Percentiles rank a stretch among this genome's conserved stretches.
Evolutionary conservation across 2,888 invertebrate genomes (phyloP).

Genomic region (Troilus luridus): DNA sequence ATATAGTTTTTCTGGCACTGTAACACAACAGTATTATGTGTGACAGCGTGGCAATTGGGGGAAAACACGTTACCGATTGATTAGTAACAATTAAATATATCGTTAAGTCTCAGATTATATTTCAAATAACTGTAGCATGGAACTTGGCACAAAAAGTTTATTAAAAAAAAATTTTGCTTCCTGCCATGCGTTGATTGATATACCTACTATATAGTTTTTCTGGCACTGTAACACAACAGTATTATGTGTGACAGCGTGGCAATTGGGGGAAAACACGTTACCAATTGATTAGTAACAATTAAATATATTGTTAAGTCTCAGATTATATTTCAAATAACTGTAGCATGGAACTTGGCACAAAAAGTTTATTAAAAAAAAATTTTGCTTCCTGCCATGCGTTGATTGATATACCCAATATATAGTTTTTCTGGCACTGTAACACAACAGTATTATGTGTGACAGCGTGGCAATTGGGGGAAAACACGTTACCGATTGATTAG

Average conservation of each 20-base stretch:
- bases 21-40: neutral
- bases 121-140: neutral
- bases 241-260: too few species aligned
- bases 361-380: too few species aligned
- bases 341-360: too few species aligned
- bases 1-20: slow-evolving; percentile 9
- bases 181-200: slow-evolving; percentile 5
- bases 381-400: too few species aligned
- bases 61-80: too few species aligned
- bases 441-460: neutral
- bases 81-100: too few species aligned
- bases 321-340: too few species aligned
- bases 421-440: neutral
- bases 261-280: too few species aligned
- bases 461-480: slow-evolving; percentile 29
- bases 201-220: neutral
- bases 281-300: too few species aligned
- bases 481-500: too few species aligned
- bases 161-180: slow-evolving; percentile 4
- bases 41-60: slow-evolving; percentile 50
- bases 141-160: slow-evolving; percentile 26
- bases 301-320: too few species aligned
- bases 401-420: too few species aligned
- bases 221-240: slow-evolving; percentile 24
- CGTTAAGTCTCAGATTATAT: neutral